These are phyloP conservation scores for Anser cygnoides DNA, from an alignment of 2,113 vertebrate genomes.

Conservation along the genomic window DNA sequence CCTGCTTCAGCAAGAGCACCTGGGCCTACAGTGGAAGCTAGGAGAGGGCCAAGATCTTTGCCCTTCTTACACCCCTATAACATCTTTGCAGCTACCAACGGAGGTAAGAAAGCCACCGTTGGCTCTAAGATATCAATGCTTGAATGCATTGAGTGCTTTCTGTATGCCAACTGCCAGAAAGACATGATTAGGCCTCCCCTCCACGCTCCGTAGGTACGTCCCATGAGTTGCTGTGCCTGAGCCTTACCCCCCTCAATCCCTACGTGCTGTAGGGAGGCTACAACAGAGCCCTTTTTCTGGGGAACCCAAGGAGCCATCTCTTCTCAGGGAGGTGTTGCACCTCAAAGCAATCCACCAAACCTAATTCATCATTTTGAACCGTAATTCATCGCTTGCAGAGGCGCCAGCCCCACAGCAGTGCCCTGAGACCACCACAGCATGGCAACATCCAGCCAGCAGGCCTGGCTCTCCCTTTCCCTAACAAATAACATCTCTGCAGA, in stretches of 20 bases:
- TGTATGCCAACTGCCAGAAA: background rate
- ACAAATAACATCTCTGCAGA: background rate
- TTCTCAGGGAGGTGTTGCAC: background rate
- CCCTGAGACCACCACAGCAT: too few relatives aligned
- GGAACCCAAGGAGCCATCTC: background rate
- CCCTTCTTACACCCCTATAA: background rate
- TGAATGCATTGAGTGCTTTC: background rate
- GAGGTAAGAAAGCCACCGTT: too few relatives aligned
- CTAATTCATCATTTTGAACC: background rate
- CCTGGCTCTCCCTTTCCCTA: background rate
- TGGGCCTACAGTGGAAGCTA: background rate
- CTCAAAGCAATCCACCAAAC: background rate
- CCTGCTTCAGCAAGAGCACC: fast-evolving
- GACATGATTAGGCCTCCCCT: background rate
- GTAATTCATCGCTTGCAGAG: background rate
- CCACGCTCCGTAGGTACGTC: fast-evolving
- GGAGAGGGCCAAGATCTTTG: background rate
- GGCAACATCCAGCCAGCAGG: fast-evolving
- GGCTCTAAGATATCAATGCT: background rate
- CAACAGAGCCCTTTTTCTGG: background rate
- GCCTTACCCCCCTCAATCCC: background rate
- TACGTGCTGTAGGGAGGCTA: background rate
- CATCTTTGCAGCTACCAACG: background rate
- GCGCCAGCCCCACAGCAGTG: too few relatives aligned
- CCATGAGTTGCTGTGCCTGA: fast-evolving